Evolutionary conservation across 1,140 invertebrate genomes (phyloP).

Genomic region (Charaxes varanes): DNA sequence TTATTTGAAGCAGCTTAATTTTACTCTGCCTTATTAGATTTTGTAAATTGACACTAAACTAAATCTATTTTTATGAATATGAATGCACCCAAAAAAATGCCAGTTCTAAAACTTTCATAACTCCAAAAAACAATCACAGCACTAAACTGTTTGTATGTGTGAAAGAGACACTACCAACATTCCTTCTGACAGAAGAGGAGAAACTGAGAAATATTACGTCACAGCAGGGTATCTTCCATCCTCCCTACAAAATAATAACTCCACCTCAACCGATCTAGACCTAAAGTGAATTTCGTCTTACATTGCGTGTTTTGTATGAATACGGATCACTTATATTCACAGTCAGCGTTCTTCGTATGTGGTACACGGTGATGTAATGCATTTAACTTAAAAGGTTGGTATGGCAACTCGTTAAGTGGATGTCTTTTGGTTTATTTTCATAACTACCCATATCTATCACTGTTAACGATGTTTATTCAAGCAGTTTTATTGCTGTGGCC

Average conservation of each 20-base stretch:
- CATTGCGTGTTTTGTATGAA: slow-evolving; percentile 28
- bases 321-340: not conserved
- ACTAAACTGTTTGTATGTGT: slow-evolving; percentile 58
- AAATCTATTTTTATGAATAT: no score
- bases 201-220: slow-evolving; percentile 66
- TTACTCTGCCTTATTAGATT: no score
- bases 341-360: slow-evolving; percentile 25
- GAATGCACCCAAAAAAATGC: no score
- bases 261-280: not conserved
- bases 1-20: no score
- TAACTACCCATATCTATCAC: slow-evolving; percentile 71
- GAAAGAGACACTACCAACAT: slow-evolving; percentile 51
- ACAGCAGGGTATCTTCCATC: slow-evolving; percentile 57
- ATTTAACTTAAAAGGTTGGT: slow-evolving; percentile 18
- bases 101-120: slow-evolving; percentile 24
- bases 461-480: slow-evolving; percentile 74
- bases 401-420: slow-evolving; percentile 52
- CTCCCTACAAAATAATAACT: slow-evolving; percentile 21
- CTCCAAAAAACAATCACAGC: slow-evolving; percentile 32
- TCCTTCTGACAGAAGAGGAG: slow-evolving; percentile 54
- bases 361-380: not conserved
- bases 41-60: no score
- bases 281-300: slow-evolving; percentile 5
- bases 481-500: slow-evolving; percentile 40
- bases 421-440: slow-evolving; percentile 68